Conservation (phyloP, 2,113 vertebrate species). For the Cyanoliseus patagonus region DNA sequence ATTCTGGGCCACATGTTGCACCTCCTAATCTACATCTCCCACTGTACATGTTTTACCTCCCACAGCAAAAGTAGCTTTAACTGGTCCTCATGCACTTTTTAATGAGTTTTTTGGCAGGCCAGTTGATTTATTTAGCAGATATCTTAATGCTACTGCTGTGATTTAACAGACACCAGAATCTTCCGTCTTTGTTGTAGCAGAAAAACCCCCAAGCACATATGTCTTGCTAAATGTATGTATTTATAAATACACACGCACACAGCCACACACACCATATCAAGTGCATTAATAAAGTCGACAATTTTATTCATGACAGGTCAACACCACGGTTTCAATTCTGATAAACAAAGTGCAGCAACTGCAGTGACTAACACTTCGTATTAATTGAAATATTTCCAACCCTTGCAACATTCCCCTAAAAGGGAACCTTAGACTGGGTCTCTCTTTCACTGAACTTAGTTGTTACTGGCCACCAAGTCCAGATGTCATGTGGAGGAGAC, state of each 20-base stretch:
- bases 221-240: neutral
- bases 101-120: neutral
- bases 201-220: fast-evolving
- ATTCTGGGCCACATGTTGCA: neutral
- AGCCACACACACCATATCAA: neutral
- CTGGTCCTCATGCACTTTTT: neutral
- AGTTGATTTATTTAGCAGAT: neutral
- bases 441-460: neutral
- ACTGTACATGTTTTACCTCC: neutral
- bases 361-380: neutral
- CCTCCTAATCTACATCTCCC: neutral
- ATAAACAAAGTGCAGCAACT: neutral
- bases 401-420: constrained; percentile 35
- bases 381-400: constrained; percentile 23
- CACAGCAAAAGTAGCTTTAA: neutral
- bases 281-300: neutral
- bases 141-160: neutral
- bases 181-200: neutral
- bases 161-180: neutral
- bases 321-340: neutral
- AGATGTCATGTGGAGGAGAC: neutral
- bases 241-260: neutral
- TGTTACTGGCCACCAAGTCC: neutral
- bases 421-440: neutral
- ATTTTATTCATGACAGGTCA: neutral